phyloP scores from a whole-genome alignment of 2,888 invertebrate genomes.

The Lymantria dispar region DNA sequence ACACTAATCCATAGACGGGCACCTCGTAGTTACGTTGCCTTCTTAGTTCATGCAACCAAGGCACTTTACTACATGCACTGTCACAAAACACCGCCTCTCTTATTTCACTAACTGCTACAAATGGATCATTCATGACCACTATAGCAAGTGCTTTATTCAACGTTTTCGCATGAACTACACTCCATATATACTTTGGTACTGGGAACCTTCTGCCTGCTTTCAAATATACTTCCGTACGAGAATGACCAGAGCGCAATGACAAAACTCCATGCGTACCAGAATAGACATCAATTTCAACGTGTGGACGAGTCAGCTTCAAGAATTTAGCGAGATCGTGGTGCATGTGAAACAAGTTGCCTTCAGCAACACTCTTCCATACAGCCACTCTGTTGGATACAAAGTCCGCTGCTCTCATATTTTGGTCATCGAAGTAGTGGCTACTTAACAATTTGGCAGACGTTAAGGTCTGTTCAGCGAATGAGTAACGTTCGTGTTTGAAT shows the following conservation, averaged over 20 bases:
- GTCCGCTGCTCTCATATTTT: constrained; percentile 57
- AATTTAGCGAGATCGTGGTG: constrained; percentile 55
- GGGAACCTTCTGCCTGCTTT: constrained; percentile 56
- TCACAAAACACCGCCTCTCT: constrained; percentile 64
- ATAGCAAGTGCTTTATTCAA: constrained; percentile 46
- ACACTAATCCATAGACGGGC: constrained; percentile 60
- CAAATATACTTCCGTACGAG: constrained; percentile 40
- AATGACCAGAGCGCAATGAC: constrained; percentile 37
- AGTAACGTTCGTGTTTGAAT: constrained; percentile 49
- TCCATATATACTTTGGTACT: constrained; percentile 67
- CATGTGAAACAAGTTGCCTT: constrained; percentile 59
- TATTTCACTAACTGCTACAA: constrained; percentile 70
- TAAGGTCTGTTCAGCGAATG: constrained; percentile 59
- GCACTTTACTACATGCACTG: constrained; percentile 55
- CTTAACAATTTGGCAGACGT: constrained; percentile 53
- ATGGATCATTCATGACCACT: constrained; percentile 67
- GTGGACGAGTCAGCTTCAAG: constrained; percentile 29
- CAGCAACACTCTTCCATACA: constrained; percentile 62
- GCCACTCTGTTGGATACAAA: constrained; percentile 63
- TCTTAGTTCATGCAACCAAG: constrained; percentile 55
- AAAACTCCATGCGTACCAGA: constrained; percentile 55
- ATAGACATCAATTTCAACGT: constrained; percentile 42
- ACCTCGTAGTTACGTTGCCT: constrained; percentile 60
- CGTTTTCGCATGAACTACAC: constrained; percentile 46
- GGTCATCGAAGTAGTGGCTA: constrained; percentile 60